Percentiles rank a stretch among this genome's conserved stretches.
These are phyloP conservation scores for Lepus townsendii DNA, from an alignment of 2,797 vertebrate genomes.

Conservation along the genomic window DNA sequence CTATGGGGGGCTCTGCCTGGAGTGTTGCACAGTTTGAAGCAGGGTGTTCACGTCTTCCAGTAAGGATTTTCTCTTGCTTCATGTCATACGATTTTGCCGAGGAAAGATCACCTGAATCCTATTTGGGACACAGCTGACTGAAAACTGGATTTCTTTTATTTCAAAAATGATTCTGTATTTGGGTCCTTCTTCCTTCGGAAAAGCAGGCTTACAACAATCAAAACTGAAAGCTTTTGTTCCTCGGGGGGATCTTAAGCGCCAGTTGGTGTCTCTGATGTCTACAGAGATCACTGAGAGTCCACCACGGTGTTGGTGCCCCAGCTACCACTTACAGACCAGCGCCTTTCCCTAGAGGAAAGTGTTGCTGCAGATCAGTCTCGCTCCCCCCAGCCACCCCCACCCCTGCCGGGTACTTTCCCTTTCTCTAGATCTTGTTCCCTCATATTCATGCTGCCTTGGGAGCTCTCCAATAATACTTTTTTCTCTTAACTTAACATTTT, in stretches of 20 bases:
- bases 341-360: not conserved
- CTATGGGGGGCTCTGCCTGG: not conserved
- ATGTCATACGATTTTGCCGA: not conserved
- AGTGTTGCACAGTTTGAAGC: not conserved
- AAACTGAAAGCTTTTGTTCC: not conserved
- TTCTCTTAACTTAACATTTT: not conserved
- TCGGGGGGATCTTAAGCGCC: not conserved
- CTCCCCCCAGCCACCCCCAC: not conserved
- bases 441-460: not conserved
- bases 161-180: conserved; percentile 36
- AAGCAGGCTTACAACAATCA: not conserved
- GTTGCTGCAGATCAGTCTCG: not conserved
- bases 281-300: not conserved
- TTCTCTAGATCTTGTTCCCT: not conserved
- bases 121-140: conserved; percentile 19
- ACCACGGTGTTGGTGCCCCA: not conserved
- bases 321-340: not conserved
- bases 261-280: not conserved
- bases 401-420: not conserved
- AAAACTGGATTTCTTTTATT: conserved; percentile 12
- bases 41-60: not conserved
- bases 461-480: not conserved
- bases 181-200: not conserved
- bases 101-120: conserved; percentile 12
- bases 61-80: conserved; percentile 15